phyloP scores from a whole-genome alignment of 2,797 vertebrate species.

The Chiroxiphia lanceolata region DNA sequence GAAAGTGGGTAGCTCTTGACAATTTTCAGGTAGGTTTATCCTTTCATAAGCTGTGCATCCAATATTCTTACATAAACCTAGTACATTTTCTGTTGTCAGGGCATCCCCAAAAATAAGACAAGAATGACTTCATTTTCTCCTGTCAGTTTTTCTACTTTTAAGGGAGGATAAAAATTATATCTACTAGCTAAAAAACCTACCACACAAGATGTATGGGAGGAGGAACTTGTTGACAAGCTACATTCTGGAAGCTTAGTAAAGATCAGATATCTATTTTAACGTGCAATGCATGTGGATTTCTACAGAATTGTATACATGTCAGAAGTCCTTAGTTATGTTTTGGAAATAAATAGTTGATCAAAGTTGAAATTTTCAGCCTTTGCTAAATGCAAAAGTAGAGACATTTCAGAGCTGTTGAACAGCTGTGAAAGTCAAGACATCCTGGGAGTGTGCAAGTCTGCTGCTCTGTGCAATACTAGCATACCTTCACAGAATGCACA shows the following conservation, averaged over 20 bases:
- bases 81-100: conserved; percentile 37
- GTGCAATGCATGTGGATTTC: neutral
- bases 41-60: conserved; percentile 22
- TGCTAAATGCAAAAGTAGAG: neutral
- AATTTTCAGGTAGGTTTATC: conserved; percentile 50
- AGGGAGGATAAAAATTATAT: neutral
- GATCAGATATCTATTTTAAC: neutral
- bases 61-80: conserved; percentile 30
- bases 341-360: neutral
- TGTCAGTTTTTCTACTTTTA: conserved; percentile 1
- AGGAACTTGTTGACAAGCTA: conserved; percentile 39
- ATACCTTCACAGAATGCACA: neutral
- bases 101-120: conserved; percentile 46
- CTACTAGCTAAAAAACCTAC: neutral
- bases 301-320: neutral
- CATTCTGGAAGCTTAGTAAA: neutral
- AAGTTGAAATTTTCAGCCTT: neutral
- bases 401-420: neutral
- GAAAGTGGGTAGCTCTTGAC: conserved; percentile 54
- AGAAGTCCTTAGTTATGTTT: neutral
- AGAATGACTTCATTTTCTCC: conserved; percentile 32
- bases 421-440: neutral
- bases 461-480: neutral
- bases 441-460: neutral
- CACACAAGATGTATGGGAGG: conserved; percentile 8